Percentiles rank a stretch among this genome's conserved stretches.
phyloP scores from a whole-genome alignment of 2,888 invertebrate genomes.

The Pristionchus mayeri region DNA sequence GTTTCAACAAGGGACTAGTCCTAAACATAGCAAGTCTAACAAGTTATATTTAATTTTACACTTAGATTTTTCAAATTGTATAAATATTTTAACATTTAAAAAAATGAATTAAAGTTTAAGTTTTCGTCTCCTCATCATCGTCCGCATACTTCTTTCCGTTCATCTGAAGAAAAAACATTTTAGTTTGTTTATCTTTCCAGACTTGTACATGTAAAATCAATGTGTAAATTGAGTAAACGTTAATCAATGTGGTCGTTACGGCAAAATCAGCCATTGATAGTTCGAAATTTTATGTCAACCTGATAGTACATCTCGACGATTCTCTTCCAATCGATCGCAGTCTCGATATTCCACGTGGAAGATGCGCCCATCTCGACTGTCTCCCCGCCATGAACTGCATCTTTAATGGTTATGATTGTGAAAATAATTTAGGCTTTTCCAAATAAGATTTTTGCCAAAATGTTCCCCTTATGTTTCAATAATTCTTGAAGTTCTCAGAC shows the following conservation, averaged over 20 bases:
- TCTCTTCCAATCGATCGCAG: constrained; percentile 74
- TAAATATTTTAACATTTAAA: neutral
- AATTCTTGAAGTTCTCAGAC: too few species aligned
- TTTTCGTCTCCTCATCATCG: constrained; percentile 7
- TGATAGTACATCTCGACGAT: constrained; percentile 71
- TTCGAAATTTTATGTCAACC: neutral
- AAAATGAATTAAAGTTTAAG: neutral
- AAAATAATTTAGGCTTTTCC: too few species aligned
- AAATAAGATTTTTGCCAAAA: too few species aligned
- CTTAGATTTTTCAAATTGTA: too few species aligned
- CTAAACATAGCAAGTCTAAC: neutral
- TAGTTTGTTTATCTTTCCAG: too few species aligned
- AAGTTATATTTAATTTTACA: neutral
- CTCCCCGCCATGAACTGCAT: constrained; percentile 37
- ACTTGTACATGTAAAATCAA: too few species aligned
- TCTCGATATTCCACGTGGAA: constrained; percentile 66
- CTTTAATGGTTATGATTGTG: constrained; percentile 47
- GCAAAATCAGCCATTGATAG: neutral
- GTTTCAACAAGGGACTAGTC: neutral
- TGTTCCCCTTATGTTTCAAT: too few species aligned
- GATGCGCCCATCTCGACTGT: constrained; percentile 33
- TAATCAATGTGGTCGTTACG: neutral
- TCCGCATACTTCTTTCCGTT: constrained; percentile 56
- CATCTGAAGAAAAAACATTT: constrained; percentile 48
- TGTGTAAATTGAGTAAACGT: too few species aligned